Percentiles rank a stretch among this genome's conserved stretches.
phyloP scores from a whole-genome alignment of 2,113 vertebrate species.

The Neolamprologus tretocephalus region DNA sequence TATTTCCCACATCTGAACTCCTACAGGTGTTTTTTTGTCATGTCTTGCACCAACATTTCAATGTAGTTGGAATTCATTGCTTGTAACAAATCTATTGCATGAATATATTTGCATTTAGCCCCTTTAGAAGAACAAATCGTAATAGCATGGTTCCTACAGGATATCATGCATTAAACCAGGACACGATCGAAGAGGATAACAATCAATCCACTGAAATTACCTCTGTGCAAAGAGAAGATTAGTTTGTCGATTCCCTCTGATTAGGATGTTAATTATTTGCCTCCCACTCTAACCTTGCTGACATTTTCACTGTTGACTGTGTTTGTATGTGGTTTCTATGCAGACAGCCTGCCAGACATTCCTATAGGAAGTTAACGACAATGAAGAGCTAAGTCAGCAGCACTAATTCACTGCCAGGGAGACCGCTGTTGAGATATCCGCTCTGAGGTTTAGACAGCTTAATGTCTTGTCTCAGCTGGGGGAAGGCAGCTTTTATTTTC shows the following conservation, averaged over 20 bases:
- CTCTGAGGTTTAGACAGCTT: constrained; percentile 47
- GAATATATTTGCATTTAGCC: background rate
- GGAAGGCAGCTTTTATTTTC: background rate
- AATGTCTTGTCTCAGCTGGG: constrained; percentile 8
- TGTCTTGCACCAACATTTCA: background rate
- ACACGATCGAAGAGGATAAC: background rate
- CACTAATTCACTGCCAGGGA: constrained; percentile 43
- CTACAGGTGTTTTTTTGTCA: background rate
- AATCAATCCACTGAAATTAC: background rate
- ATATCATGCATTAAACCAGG: constrained; percentile 23
- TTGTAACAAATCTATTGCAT: background rate
- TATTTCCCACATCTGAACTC: constrained; percentile 3
- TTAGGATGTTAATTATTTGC: background rate
- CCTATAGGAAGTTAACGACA: constrained; percentile 50
- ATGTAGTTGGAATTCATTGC: background rate
- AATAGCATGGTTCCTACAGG: constrained; percentile 14
- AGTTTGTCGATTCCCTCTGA: background rate
- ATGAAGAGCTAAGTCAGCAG: constrained; percentile 37
- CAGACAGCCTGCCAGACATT: constrained; percentile 10
- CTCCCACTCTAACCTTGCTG: background rate
- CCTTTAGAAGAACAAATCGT: background rate
- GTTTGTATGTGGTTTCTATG: constrained; percentile 19
- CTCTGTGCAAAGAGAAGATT: background rate
- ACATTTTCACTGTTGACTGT: background rate
- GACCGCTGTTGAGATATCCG: constrained; percentile 45